These are phyloP conservation scores for Beris morrisii DNA, from an alignment of 2,888 invertebrate genomes.

Conservation along the genomic window DNA sequence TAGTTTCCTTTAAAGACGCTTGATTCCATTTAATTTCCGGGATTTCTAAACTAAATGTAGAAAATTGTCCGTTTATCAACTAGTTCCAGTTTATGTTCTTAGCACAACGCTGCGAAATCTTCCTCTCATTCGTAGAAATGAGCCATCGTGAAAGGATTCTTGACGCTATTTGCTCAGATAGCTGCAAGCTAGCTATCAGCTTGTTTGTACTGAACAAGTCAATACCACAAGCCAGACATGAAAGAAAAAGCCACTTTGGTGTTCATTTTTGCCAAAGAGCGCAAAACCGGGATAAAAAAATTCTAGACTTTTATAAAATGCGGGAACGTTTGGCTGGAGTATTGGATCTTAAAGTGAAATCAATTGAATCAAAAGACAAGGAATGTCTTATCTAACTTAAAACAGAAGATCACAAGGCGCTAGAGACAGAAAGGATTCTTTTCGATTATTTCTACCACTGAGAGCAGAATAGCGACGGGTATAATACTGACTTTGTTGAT, in stretches of 20 bases:
- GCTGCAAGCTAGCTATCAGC: constrained; percentile 21
- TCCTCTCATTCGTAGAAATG: background rate
- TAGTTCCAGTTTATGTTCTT: constrained; percentile 9
- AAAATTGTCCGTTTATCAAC: constrained; percentile 17
- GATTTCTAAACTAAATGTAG: constrained; percentile 14
- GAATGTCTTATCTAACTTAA: no score
- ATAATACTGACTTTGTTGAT: no score
- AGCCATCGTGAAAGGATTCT: constrained; percentile 23
- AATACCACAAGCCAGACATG: constrained; percentile 18
- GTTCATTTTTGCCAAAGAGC: constrained; percentile 9
- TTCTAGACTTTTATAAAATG: no score
- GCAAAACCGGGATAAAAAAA: no score
- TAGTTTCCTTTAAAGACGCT: no score
- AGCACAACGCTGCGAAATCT: constrained; percentile 7
- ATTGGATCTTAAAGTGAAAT: no score
- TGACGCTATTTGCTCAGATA: constrained; percentile 27
- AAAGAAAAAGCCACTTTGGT: constrained; percentile 6
- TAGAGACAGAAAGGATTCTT: no score
- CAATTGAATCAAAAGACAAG: no score
- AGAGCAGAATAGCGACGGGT: no score
- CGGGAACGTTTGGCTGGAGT: no score
- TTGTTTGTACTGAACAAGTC: constrained; percentile 23
- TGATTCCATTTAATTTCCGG: constrained; percentile 3
- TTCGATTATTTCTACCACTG: no score
- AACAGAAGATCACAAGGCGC: no score